Evolutionary conservation across 2,888 invertebrate genomes (phyloP).

Genomic region (Tryphoninae sp.): DNA sequence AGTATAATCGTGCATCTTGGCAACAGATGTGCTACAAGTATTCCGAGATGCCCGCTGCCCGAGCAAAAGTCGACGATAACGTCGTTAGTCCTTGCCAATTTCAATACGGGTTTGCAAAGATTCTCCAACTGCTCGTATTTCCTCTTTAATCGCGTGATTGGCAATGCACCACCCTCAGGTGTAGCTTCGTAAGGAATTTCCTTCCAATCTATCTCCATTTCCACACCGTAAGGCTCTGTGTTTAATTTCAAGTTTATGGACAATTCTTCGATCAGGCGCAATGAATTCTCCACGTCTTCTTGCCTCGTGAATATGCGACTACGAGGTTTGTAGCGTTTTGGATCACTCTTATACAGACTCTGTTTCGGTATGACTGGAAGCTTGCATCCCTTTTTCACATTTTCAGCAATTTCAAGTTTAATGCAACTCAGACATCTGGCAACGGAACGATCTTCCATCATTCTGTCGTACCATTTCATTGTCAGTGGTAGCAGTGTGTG

Average conservation of each 20-base stretch:
- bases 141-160: constrained; percentile 87
- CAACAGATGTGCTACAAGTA: constrained; percentile 90
- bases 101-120: constrained; percentile 89
- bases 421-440: constrained; percentile 75
- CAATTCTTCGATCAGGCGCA: constrained; percentile 82
- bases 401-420: constrained; percentile 68
- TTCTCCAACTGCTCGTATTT: constrained; percentile 95
- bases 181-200: constrained; percentile 88
- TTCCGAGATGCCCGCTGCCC: constrained; percentile 96
- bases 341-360: constrained; percentile 90
- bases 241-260: constrained; percentile 80
- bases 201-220: constrained; percentile 86
- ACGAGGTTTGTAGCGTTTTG: constrained; percentile 88
- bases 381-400: constrained; percentile 66
- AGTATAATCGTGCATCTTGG: constrained; percentile 91
- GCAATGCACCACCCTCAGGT: constrained; percentile 91
- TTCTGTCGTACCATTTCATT: constrained; percentile 85
- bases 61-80: constrained; percentile 96
- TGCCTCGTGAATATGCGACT: constrained; percentile 90
- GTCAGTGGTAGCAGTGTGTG: constrained; percentile 84
- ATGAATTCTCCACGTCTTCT: constrained; percentile 86
- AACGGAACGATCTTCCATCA: constrained; percentile 73
- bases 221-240: constrained; percentile 79
- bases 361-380: constrained; percentile 84
- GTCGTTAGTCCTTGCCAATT: constrained; percentile 86